Evolutionary conservation across 2,113 vertebrate species (phyloP).

Genomic region (Herpailurus yagouaroundi): DNA sequence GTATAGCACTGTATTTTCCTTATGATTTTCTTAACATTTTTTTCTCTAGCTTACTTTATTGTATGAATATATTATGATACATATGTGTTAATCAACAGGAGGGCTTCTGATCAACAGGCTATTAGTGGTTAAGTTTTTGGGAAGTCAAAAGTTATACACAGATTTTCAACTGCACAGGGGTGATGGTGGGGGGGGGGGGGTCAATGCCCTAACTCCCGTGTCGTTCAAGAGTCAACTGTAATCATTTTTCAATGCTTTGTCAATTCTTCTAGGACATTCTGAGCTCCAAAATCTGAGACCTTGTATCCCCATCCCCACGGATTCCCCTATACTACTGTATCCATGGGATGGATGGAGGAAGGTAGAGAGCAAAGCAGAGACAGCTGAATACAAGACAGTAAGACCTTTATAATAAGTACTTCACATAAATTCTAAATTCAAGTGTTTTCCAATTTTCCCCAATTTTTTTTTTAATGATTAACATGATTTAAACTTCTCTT

Average conservation of each 20-base stretch:
- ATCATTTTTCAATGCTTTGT: not conserved
- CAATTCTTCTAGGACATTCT: not conserved
- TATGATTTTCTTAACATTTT: not conserved
- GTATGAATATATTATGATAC: not conserved
- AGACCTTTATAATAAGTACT: not conserved
- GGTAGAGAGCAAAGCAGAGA: not conserved
- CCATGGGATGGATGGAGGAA: not conserved
- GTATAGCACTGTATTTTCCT: not conserved
- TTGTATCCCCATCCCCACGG: not conserved
- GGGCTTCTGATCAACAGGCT: not conserved
- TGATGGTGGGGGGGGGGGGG: no score
- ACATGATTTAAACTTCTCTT: not conserved
- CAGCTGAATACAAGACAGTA: not conserved
- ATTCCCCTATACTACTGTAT: not conserved
- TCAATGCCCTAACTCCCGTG: not conserved
- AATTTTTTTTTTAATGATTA: not conserved
- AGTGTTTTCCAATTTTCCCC: conserved; percentile 24
- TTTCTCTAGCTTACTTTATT: not conserved
- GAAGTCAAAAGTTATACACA: not conserved
- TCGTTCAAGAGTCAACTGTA: not conserved
- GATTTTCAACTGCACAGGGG: not conserved
- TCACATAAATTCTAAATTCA: not conserved
- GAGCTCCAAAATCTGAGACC: not conserved
- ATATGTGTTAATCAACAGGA: not conserved
- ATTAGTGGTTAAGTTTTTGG: not conserved